Percentiles rank a stretch among this genome's conserved stretches.
phyloP scores from a whole-genome alignment of 1,140 invertebrate genomes.

The Monochamus saltuarius region DNA sequence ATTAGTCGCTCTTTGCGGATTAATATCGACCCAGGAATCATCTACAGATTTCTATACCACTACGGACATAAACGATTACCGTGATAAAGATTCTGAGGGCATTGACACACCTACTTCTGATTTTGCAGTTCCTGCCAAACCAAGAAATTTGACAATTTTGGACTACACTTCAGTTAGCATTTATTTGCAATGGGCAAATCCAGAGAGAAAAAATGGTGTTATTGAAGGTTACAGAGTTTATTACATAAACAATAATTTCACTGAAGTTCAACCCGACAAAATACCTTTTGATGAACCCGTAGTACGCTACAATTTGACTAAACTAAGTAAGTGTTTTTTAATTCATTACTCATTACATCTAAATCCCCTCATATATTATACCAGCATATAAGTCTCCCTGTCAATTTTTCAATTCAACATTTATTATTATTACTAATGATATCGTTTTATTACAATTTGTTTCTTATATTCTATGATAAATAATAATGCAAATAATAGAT shows the following conservation, averaged over 20 bases:
- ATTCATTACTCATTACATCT: neutral
- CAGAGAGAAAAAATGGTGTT: constrained; percentile 69
- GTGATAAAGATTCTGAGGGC: constrained; percentile 18
- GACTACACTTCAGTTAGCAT: constrained; percentile 75
- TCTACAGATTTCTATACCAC: constrained; percentile 33
- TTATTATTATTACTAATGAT: too few relatives aligned
- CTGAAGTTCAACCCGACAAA: constrained; percentile 62
- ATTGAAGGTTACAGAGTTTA: constrained; percentile 72
- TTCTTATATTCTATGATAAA: too few relatives aligned
- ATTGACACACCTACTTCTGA: constrained; percentile 38
- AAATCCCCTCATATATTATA: too few relatives aligned
- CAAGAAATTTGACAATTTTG: constrained; percentile 74
- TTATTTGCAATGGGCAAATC: constrained; percentile 76
- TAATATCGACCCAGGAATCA: constrained; percentile 30
- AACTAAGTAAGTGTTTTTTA: constrained; percentile 62
- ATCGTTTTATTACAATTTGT: too few relatives aligned
- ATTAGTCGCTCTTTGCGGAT: constrained; percentile 35
- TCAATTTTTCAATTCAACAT: too few relatives aligned
- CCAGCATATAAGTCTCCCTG: too few relatives aligned
- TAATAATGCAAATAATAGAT: too few relatives aligned
- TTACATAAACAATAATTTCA: constrained; percentile 68
- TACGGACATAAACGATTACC: constrained; percentile 15
- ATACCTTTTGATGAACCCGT: constrained; percentile 50
- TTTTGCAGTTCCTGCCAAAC: constrained; percentile 71
- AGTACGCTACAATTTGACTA: constrained; percentile 59